Evolutionary conservation across 2,113 vertebrate genomes (phyloP), one percentile per base, ranked within the genome.

Genomic region (Trinectes maculatus): DNA sequence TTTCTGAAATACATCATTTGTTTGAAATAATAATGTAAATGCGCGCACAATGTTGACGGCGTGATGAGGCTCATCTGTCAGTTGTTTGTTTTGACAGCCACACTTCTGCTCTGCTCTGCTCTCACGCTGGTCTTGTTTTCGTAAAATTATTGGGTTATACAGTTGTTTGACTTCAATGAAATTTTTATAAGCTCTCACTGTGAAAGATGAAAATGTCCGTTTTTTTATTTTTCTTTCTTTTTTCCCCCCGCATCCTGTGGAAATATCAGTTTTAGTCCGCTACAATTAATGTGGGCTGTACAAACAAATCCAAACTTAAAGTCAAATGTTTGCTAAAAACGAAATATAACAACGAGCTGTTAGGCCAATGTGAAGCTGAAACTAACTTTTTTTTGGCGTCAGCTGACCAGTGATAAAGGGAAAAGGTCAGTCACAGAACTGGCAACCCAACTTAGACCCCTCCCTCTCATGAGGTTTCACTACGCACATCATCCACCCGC

Each of bases 31-130:
- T 59, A 24, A 75, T 66, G 31, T 58, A 60, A 62, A 77, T 57
- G 31, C 58, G 46, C 21, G 1, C 4, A 60, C 11, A 24, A 44
- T 8, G 36, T 21, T 40, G 13, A 11, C 26, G 36, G 18, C 22
- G 51, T 28, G 54, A 66, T 58, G 40, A 71, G 63, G 31, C 51
- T 74, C 69, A 83, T 87, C 81, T 47, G 48, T 84, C 70, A 65
- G 70, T 31, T 60, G 47, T 58, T 74, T 82, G 80, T 69, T 78
- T 62, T 80, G 74, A 83, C 71, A 79, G 83, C 71, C 51, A 61
- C 22, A 43, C 53, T 28, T 68, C 64, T 49, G 28, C 79, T 73
- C 64, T 49, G 28, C 79, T 73, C 36, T 24, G 57, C 70, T 67
- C 57, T 43, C 75, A 71, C 11, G 67, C 77, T 79, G 84, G 37